A percentile compares a stretch with the other conserved stretches of the same genome.
Conservation (phyloP, 2,797 vertebrate species). For the Enteromius radiatus region DNA sequence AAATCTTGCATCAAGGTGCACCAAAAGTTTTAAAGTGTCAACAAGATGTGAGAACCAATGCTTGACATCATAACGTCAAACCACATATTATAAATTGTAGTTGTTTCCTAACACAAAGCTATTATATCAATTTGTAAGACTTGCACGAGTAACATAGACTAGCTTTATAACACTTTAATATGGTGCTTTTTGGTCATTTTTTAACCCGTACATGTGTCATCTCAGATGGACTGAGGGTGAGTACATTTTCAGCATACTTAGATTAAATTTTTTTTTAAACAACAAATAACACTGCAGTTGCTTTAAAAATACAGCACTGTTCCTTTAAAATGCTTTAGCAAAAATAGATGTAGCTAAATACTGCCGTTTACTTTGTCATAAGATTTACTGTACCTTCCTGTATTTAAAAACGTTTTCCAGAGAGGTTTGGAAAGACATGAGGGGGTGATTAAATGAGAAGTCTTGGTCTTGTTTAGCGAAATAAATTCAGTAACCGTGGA, state of each 20-base stretch:
- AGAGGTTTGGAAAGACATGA: neutral
- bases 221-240: neutral
- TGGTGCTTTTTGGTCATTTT: neutral
- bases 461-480: constrained; percentile 15
- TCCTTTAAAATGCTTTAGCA: neutral
- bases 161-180: neutral
- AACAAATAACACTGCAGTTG: neutral
- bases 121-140: neutral
- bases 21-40: neutral
- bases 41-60: neutral
- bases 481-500: neutral
- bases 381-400: neutral
- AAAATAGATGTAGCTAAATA: neutral
- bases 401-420: neutral
- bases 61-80: neutral
- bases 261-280: neutral
- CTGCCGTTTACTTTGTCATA: neutral
- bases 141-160: neutral
- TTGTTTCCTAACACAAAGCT: neutral
- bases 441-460: neutral
- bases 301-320: neutral
- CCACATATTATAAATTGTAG: too few relatives aligned
- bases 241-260: neutral
- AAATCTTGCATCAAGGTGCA: neutral
- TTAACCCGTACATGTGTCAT: neutral